phyloP scores from a whole-genome alignment of 1,140 invertebrate genomes.

The Brachystomella parvula region DNA sequence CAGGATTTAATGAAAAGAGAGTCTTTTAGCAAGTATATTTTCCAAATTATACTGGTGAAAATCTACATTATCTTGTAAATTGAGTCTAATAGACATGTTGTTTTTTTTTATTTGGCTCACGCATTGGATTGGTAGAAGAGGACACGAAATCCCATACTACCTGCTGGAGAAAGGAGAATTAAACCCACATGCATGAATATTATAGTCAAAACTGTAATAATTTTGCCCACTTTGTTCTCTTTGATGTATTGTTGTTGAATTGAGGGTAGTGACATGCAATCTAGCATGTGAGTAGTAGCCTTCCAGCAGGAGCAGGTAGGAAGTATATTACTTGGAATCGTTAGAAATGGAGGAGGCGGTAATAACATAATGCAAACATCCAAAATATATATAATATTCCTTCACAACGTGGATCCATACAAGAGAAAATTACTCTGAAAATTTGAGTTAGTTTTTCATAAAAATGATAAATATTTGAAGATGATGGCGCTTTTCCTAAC shows the following conservation, averaged over 20 bases:
- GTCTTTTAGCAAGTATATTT: not conserved
- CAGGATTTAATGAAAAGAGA: too few relatives aligned
- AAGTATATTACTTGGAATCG: not conserved
- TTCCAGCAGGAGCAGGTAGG: not conserved
- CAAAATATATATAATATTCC: not conserved
- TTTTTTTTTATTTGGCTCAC: too few relatives aligned
- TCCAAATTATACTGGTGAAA: not conserved
- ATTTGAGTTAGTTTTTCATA: not conserved
- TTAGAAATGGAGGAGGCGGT: not conserved
- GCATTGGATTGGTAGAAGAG: not conserved
- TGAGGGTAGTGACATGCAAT: conserved; percentile 6
- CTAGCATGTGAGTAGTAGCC: not conserved
- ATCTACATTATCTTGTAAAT: conserved; percentile 3
- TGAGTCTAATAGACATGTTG: not conserved
- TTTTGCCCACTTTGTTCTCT: conserved; percentile 10
- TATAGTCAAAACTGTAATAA: conserved; percentile 5
- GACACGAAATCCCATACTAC: not conserved
- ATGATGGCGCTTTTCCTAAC: not conserved
- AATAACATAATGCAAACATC: conserved; percentile 11
- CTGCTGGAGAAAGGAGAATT: not conserved
- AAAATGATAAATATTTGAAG: too few relatives aligned
- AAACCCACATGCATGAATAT: not conserved
- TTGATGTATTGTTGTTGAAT: not conserved
- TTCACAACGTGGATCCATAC: not conserved
- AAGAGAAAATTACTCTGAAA: not conserved